Base-by-base conservation (phyloP, 2,797 vertebrate genomes). In the Clamator glandarius region DNA sequence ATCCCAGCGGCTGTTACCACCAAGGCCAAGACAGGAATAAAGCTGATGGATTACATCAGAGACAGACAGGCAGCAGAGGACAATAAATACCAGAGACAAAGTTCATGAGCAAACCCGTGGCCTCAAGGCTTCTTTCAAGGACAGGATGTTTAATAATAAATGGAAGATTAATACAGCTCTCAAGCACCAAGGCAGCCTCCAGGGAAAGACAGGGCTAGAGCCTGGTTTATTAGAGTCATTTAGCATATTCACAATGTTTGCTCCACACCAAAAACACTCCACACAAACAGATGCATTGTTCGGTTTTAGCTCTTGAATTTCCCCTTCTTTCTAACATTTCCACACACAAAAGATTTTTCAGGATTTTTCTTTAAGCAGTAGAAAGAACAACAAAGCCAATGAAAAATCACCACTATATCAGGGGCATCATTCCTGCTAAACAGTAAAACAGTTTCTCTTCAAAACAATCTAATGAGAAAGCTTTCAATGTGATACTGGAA, bases 91-190 rank as follows among this genome's bases (percentile, higher is more conserved):
- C 63, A 51, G 61, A 50, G 61, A 87, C 8, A 39, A 67, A 94
- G 84, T 61, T 75, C 58, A 62, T 4, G 20, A 72, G 87, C 33
- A 87, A 84, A 82, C 90, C 54, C 13, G 58, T 78, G 86, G 92
- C 82, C 89, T 90, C 35, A 0, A 84, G 93, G 89, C 93, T 78
- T 61, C 67, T 96, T 77, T 48, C 70, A 54, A 92, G 89, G 87
- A 74, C 61, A 69, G 69, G n/a, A 74, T 95, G 92, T 93, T 97
- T 89, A 91, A 91, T 96, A 97, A 97, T 87, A 92, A 96, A 97
- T 87, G 76, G 52, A 82, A 73, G 51, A 92, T 91, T 66, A 95
- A 92, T 74, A 12, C 10, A 46, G 80, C 69, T 87, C 62, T 84
- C 73, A 79, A 50, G 17, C 88, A 84, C 35, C 19, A 1, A 89